Percentiles rank a stretch among this genome's conserved stretches.
phyloP scores from a whole-genome alignment of 2,113 vertebrate species.

The Erythrocercus mccallii region DNA sequence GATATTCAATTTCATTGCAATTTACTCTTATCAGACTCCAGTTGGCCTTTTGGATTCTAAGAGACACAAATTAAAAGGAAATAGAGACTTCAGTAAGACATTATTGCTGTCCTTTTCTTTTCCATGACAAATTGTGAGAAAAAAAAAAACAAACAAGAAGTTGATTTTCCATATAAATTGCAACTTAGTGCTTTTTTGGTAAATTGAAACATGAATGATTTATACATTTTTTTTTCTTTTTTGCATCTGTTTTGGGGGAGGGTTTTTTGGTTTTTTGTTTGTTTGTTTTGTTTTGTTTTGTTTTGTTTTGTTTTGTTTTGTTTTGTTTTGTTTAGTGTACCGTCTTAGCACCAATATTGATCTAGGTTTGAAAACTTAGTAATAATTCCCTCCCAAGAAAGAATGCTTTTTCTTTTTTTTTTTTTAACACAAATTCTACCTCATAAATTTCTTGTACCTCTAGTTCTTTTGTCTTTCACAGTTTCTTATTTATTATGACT shows the following conservation, averaged over 20 bases:
- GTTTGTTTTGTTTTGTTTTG: neutral
- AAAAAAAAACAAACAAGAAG: neutral
- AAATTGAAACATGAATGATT: neutral
- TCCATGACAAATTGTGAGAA: neutral
- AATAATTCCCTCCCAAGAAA: neutral
- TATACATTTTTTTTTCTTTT: neutral
- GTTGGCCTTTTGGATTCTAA: neutral
- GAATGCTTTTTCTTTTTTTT: neutral
- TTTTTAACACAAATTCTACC: neutral
- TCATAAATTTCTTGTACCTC: neutral
- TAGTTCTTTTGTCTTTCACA: neutral
- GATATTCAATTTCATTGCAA: neutral
- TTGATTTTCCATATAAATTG: neutral
- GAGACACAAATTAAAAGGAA: neutral
- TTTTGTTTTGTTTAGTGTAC: neutral
- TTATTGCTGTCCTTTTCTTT: neutral
- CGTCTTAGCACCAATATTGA: neutral
- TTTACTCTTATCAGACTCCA: neutral
- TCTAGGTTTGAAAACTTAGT: neutral
- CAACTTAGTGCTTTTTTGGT: neutral
- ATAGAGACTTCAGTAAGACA: neutral
- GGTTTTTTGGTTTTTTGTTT: fast-evolving
- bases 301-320: neutral
- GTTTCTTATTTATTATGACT: neutral
- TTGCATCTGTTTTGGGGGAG: neutral